phyloP scores from a whole-genome alignment of 2,888 invertebrate genomes.

The Pseudococcus longispinus region DNA sequence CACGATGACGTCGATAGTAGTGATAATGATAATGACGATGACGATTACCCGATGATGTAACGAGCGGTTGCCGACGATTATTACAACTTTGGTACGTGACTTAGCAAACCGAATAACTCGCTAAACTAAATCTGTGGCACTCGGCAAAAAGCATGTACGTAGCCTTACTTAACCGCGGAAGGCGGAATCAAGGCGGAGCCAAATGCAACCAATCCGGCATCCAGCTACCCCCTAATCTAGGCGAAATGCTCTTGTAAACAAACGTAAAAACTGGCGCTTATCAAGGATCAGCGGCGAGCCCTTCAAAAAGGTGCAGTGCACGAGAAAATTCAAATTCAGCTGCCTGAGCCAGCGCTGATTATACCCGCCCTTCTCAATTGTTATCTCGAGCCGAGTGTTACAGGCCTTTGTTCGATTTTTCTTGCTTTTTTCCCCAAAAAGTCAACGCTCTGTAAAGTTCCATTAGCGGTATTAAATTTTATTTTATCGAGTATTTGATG shows the following conservation, averaged over 20 bases:
- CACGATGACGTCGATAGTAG: constrained; percentile 52
- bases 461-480: constrained; percentile 41
- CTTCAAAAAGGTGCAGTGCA: constrained; percentile 17
- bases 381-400: constrained; percentile 35
- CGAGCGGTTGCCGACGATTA: constrained; percentile 55
- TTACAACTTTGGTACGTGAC: constrained; percentile 56
- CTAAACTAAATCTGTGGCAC: constrained; percentile 50
- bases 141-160: constrained; percentile 48
- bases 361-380: constrained; percentile 30
- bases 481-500: constrained; percentile 3
- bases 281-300: constrained; percentile 40
- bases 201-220: constrained; percentile 21
- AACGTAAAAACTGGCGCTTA: constrained; percentile 35
- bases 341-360: constrained; percentile 35
- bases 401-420: constrained; percentile 42
- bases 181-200: constrained; percentile 47
- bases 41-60: constrained; percentile 55
- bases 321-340: constrained; percentile 35
- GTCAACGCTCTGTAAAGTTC: constrained; percentile 24
- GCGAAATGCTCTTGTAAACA: constrained; percentile 33
- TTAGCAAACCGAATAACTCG: constrained; percentile 55
- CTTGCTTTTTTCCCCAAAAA: neutral
- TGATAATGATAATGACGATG: constrained; percentile 51
- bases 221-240: constrained; percentile 38
- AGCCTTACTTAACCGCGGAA: neutral